Percentiles rank a stretch among this genome's conserved stretches.
phyloP scores from a whole-genome alignment of 1,140 invertebrate species.

The Panulirus ornatus region DNA sequence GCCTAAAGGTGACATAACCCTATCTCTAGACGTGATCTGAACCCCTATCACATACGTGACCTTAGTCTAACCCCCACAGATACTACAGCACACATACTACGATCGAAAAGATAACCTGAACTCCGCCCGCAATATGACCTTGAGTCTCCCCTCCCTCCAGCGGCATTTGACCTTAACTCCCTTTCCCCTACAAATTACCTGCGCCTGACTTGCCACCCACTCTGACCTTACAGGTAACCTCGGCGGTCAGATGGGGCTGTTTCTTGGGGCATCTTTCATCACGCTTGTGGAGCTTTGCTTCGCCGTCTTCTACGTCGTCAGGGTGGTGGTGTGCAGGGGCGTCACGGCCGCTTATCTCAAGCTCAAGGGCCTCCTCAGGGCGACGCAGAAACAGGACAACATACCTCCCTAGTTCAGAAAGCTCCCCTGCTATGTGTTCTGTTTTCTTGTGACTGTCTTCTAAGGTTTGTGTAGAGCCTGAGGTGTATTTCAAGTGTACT shows the following conservation, averaged over 20 bases:
- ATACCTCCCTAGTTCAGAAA: background rate
- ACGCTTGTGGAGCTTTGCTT: constrained; percentile 13
- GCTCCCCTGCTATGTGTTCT: background rate
- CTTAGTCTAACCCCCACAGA: too few species aligned
- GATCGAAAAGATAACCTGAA: too few species aligned
- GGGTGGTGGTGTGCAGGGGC: background rate
- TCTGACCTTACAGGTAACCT: background rate
- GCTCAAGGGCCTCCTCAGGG: background rate
- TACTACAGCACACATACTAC: too few species aligned
- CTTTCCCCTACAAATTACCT: background rate
- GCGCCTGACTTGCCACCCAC: background rate
- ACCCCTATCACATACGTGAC: too few species aligned
- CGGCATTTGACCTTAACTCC: background rate
- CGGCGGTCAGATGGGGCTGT: constrained; percentile 47
- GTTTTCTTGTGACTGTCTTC: too few species aligned
- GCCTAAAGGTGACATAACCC: too few species aligned
- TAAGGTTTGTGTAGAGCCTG: background rate
- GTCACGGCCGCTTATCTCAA: background rate
- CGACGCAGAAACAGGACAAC: background rate
- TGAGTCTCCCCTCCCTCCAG: background rate
- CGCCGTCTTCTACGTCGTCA: background rate
- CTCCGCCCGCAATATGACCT: too few species aligned
- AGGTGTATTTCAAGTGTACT: too few species aligned
- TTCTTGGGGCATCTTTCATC: constrained; percentile 46
- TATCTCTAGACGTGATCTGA: too few species aligned